phyloP scores from a whole-genome alignment of 2,888 invertebrate species.

The Pyrochroa serraticornis region DNA sequence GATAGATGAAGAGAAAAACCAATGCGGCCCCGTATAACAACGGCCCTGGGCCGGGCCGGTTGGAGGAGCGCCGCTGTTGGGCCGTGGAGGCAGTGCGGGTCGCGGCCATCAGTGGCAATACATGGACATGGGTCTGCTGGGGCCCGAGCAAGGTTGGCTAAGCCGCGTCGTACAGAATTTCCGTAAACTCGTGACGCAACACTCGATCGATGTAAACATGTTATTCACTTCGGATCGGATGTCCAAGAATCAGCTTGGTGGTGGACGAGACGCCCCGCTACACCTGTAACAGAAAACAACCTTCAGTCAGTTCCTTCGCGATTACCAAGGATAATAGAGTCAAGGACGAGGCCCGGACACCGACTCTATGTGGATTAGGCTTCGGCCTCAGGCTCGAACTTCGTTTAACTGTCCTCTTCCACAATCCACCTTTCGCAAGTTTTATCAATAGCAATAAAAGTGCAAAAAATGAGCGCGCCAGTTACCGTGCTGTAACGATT shows the following conservation, averaged over 20 bases:
- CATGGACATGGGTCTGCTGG: conserved; percentile 35
- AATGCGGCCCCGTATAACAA: conserved; percentile 33
- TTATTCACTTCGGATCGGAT: conserved; percentile 33
- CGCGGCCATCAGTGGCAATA: conserved; percentile 50
- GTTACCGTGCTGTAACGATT: no score
- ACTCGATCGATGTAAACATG: conserved; percentile 40
- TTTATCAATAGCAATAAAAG: no score
- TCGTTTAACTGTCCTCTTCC: no score
- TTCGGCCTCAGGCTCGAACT: no score
- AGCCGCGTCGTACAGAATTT: conserved; percentile 31
- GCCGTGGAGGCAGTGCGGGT: conserved; percentile 44
- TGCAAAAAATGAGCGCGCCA: no score
- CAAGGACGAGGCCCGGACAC: conserved; percentile 1
- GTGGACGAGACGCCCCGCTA: conserved; percentile 10
- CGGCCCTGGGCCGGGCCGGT: conserved; percentile 39
- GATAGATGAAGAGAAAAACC: conserved; percentile 28
- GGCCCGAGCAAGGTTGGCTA: conserved; percentile 38
- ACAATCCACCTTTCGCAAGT: no score
- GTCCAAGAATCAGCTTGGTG: conserved; percentile 24
- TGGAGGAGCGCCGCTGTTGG: conserved; percentile 44
- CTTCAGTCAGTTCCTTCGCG: background rate
- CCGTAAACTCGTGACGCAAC: conserved; percentile 36
- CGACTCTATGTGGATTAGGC: no score
- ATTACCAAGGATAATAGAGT: conserved; percentile 5
- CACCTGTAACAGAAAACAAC: conserved; percentile 24